Percentiles rank a stretch among this genome's conserved stretches.
Evolutionary conservation across 2,888 invertebrate genomes (phyloP).

Genomic region (Sinotaia quadrata): DNA sequence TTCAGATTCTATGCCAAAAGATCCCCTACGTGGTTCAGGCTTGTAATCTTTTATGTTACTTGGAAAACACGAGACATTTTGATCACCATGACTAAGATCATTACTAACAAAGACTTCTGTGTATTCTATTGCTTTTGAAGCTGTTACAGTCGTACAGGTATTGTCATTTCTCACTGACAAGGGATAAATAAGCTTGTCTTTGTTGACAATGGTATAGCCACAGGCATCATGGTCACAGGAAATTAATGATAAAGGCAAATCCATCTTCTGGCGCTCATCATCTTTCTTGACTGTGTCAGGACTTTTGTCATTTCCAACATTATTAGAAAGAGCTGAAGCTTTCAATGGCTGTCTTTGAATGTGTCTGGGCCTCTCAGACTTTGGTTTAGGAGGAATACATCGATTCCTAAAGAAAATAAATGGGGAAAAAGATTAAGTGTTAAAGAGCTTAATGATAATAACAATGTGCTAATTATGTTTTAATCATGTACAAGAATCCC

Average conservation of each 20-base stretch:
- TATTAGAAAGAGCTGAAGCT: too few species aligned
- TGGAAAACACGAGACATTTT: too few species aligned
- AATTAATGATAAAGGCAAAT: not conserved
- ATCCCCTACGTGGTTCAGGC: not conserved
- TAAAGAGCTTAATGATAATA: slow-evolving; percentile 1
- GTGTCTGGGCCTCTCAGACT: too few species aligned
- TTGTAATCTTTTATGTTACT: too few species aligned
- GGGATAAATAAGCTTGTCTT: slow-evolving; percentile 7
- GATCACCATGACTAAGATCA: too few species aligned
- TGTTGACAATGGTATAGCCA: slow-evolving; percentile 11
- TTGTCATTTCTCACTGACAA: not conserved
- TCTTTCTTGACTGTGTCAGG: too few species aligned
- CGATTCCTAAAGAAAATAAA: not conserved
- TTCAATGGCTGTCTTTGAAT: too few species aligned
- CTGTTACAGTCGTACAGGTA: not conserved
- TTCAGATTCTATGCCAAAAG: slow-evolving; percentile 10
- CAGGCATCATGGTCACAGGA: not conserved
- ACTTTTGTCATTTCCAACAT: too few species aligned
- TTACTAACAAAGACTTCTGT: slow-evolving; percentile 7
- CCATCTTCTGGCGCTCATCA: not conserved
- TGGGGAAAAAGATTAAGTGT: slow-evolving; percentile 1
- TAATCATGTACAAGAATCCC: too few species aligned
- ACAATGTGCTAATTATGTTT: too few species aligned
- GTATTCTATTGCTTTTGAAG: slow-evolving; percentile 8
- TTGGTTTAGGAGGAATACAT: not conserved